Conservation (phyloP, 2,888 invertebrate genomes). For the Troilus luridus region DNA sequence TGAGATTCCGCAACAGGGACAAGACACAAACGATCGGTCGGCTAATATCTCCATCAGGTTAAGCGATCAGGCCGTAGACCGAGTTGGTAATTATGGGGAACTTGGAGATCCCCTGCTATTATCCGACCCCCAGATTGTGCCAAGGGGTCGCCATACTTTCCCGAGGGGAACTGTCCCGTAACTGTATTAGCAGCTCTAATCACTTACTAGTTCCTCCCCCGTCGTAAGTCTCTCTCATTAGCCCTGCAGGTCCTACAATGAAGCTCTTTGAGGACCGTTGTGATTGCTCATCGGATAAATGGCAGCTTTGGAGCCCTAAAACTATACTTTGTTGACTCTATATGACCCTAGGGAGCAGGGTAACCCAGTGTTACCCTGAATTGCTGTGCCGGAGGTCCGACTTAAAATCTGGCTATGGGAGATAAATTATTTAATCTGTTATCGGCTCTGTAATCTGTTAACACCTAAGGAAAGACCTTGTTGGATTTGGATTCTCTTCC, state of each 20-base stretch:
- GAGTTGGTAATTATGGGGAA: constrained; percentile 21
- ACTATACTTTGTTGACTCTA: too few relatives aligned
- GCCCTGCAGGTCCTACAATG: not conserved
- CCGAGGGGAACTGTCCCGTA: constrained; percentile 22
- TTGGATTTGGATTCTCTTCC: too few relatives aligned
- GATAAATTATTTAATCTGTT: too few relatives aligned
- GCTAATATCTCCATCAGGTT: constrained; percentile 16
- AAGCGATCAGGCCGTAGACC: not conserved
- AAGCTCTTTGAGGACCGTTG: not conserved
- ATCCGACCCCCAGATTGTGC: not conserved
- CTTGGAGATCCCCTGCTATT: constrained; percentile 6
- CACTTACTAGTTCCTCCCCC: not conserved
- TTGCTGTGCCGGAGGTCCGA: too few relatives aligned
- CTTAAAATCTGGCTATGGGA: too few relatives aligned
- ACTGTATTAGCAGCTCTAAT: constrained; percentile 37
- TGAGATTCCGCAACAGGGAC: not conserved
- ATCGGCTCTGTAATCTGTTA: too few relatives aligned
- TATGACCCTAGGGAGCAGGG: too few relatives aligned
- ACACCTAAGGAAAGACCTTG: too few relatives aligned
- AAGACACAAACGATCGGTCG: not conserved
- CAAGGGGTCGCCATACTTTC: constrained; percentile 22
- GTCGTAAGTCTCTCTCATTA: constrained; percentile 7
- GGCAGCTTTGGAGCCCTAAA: not conserved
- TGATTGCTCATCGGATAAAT: not conserved
- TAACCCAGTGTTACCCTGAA: too few relatives aligned